phyloP scores from a whole-genome alignment of 2,888 invertebrate species.

The Neocrepidodera transversa region DNA sequence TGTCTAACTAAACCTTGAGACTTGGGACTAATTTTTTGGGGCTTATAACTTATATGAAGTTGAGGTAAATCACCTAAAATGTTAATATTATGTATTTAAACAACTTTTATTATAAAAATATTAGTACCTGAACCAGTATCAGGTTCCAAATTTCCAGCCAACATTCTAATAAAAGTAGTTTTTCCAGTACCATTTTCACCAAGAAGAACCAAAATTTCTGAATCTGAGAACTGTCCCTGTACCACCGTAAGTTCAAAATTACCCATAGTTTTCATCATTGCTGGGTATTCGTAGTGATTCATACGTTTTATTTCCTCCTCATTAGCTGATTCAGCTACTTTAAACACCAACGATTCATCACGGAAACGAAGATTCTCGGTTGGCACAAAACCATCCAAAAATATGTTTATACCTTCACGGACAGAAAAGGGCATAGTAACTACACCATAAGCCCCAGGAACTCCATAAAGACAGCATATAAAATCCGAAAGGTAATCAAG shows the following conservation, averaged over 20 bases:
- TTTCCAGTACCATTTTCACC: slow-evolving; percentile 99
- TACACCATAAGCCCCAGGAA: slow-evolving; percentile 98
- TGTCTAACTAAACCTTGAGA: slow-evolving; percentile 92
- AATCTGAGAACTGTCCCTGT: slow-evolving; percentile 96
- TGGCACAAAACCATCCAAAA: slow-evolving; percentile 98
- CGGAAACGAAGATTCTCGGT: slow-evolving; percentile 99
- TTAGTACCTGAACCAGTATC: slow-evolving; percentile 75
- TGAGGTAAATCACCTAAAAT: slow-evolving; percentile 76
- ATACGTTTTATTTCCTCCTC: slow-evolving; percentile 97
- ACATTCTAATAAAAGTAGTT: slow-evolving; percentile 98
- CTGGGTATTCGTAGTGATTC: slow-evolving; percentile 95
- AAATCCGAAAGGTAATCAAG: slow-evolving; percentile 98
- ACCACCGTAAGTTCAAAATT: slow-evolving; percentile 80
- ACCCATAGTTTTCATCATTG: slow-evolving; percentile 87
- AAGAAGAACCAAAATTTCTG: slow-evolving; percentile 96
- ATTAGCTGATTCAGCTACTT: slow-evolving; percentile 96
- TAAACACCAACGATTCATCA: slow-evolving; percentile 95
- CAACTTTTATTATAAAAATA: neutral
- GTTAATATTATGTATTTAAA: neutral
- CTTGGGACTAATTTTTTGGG: slow-evolving; percentile 99
- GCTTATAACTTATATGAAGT: slow-evolving; percentile 98
- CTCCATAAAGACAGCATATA: slow-evolving; percentile 97
- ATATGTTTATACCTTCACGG: slow-evolving; percentile 99
- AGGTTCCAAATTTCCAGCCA: slow-evolving; percentile 93
- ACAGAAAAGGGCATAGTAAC: slow-evolving; percentile 99